Evolutionary conservation across 2,797 vertebrate species (phyloP).

Genomic region (Ptychadena robeensis): DNA sequence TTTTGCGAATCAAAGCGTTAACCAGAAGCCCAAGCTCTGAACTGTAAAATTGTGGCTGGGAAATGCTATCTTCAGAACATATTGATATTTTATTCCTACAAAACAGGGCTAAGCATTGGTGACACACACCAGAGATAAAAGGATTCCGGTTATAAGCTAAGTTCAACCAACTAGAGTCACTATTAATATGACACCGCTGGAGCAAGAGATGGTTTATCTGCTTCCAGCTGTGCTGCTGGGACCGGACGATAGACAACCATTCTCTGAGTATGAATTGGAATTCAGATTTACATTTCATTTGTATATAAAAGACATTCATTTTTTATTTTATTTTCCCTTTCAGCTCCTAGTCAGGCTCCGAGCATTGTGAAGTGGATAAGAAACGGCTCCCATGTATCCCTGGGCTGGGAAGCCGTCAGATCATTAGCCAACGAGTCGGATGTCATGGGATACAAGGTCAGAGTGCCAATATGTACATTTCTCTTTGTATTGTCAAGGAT

Average conservation of each 20-base stretch:
- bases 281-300: conserved; percentile 39
- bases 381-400: conserved; percentile 90
- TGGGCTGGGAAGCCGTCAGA: conserved; percentile 92
- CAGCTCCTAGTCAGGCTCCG: conserved; percentile 90
- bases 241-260: neutral
- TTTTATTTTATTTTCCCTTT: conserved; percentile 31
- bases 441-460: conserved; percentile 96
- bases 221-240: conserved; percentile 46
- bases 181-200: conserved; percentile 63
- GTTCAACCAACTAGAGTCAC: conserved; percentile 45
- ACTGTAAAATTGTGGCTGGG: conserved; percentile 63
- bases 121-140: conserved; percentile 65
- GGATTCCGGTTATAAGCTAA: conserved; percentile 57
- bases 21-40: conserved; percentile 57
- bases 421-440: conserved; percentile 93
- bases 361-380: conserved; percentile 91
- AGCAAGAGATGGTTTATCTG: conserved; percentile 49
- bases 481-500: neutral
- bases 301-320: conserved; percentile 23
- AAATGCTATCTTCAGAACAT: conserved; percentile 60
- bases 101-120: conserved; percentile 65
- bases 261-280: conserved; percentile 33
- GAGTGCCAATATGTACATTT: too few species aligned
- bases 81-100: conserved; percentile 64
- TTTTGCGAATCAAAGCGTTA: conserved; percentile 13